A percentile compares a stretch with the other conserved stretches of the same genome.
Evolutionary conservation across 2,888 invertebrate genomes (phyloP).

Genomic region (Caenorhabditis imperialis): DNA sequence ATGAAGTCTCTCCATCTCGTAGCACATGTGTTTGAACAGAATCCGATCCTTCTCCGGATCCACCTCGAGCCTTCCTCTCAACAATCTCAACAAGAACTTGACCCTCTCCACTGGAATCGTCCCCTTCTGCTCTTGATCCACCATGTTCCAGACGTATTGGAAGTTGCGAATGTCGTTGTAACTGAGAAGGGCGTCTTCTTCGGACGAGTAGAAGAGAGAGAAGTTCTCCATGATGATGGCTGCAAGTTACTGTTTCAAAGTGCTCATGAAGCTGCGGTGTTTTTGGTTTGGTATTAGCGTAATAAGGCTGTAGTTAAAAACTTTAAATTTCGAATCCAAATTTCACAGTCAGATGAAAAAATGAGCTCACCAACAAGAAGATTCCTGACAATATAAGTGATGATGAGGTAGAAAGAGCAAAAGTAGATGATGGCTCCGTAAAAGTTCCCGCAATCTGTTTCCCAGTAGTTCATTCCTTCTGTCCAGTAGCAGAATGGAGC

Average conservation of each 20-base stretch:
- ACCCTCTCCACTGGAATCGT: slow-evolving; percentile 75
- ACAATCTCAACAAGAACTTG: slow-evolving; percentile 73
- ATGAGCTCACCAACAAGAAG: slow-evolving; percentile 90
- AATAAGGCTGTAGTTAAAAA: no score
- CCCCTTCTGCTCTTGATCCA: slow-evolving; percentile 92
- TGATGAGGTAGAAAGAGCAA: slow-evolving; percentile 99
- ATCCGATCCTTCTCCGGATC: slow-evolving; percentile 97
- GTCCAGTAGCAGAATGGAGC: slow-evolving; percentile 84
- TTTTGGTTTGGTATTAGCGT: no score
- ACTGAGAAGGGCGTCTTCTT: slow-evolving; percentile 97
- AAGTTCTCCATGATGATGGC: slow-evolving; percentile 99
- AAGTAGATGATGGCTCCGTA: slow-evolving; percentile 96
- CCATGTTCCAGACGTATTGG: slow-evolving; percentile 99
- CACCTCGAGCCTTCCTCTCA: slow-evolving; percentile 81
- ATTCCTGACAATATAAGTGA: slow-evolving; percentile 98
- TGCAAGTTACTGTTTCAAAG: slow-evolving; percentile 79
- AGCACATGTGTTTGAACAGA: slow-evolving; percentile 99
- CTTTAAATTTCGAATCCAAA: no score
- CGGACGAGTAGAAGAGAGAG: slow-evolving; percentile 98
- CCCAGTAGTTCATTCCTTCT: slow-evolving; percentile 83
- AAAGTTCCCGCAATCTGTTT: slow-evolving; percentile 99
- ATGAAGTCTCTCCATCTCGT: slow-evolving; percentile 95
- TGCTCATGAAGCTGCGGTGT: neutral
- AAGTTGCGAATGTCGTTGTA: slow-evolving; percentile 99
- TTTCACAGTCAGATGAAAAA: neutral